A percentile compares a stretch with the other conserved stretches of the same genome.
These are phyloP conservation scores for Cosmia pyralina DNA, from an alignment of 2,888 invertebrate species.

Conservation along the genomic window DNA sequence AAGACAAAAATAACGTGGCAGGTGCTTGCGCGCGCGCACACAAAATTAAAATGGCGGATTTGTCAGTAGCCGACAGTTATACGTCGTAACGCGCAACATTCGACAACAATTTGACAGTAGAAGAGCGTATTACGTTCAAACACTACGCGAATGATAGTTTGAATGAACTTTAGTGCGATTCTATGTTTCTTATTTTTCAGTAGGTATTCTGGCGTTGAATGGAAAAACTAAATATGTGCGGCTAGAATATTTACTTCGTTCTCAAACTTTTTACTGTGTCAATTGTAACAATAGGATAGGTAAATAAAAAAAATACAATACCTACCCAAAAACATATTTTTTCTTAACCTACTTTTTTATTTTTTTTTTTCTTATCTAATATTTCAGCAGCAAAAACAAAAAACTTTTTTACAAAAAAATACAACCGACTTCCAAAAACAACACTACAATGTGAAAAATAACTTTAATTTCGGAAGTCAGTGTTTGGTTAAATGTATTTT, in stretches of 20 bases:
- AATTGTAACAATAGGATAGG: not conserved
- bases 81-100: conserved; percentile 76
- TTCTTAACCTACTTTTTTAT: too few relatives aligned
- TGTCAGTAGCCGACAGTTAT: conserved; percentile 80
- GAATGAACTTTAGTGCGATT: conserved; percentile 74
- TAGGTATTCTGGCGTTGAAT: conserved; percentile 29
- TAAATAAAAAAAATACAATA: not conserved
- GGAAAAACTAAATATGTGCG: conserved; percentile 12
- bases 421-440: too few relatives aligned
- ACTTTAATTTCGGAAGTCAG: too few relatives aligned
- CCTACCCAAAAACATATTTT: not conserved
- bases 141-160: conserved; percentile 72
- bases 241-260: not conserved
- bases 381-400: too few relatives aligned
- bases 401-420: too few relatives aligned
- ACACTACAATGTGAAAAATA: too few relatives aligned
- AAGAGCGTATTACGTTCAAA: conserved; percentile 73
- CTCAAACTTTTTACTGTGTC: not conserved
- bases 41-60: conserved; percentile 82
- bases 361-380: too few relatives aligned
- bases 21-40: conserved; percentile 77
- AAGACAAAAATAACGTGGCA: conserved; percentile 82
- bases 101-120: conserved; percentile 78
- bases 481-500: too few relatives aligned
- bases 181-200: conserved; percentile 67